Percentiles rank a stretch among this genome's conserved stretches.
phyloP scores from a whole-genome alignment of 2,797 vertebrate species.

The Oryzias dopingdopingensis region DNA sequence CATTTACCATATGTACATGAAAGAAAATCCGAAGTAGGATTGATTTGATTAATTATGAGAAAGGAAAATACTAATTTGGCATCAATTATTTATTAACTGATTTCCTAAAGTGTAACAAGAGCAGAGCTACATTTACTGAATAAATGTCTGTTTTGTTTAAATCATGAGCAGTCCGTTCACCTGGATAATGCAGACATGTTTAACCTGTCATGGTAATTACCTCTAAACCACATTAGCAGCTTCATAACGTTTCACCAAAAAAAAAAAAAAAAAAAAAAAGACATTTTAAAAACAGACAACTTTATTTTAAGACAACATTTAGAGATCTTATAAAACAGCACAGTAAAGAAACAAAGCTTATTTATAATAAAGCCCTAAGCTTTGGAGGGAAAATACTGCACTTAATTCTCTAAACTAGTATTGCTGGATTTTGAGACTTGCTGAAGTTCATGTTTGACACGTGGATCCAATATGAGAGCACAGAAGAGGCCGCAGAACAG shows the following conservation, averaged over 20 bases:
- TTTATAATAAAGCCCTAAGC: constrained; percentile 57
- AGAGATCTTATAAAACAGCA: constrained; percentile 68
- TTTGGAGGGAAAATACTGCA: constrained; percentile 56
- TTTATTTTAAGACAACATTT: constrained; percentile 71
- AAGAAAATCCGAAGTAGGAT: too few species aligned
- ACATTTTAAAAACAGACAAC: constrained; percentile 55
- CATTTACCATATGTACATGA: too few species aligned
- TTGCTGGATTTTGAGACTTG: constrained; percentile 31
- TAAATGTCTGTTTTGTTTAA: too few species aligned
- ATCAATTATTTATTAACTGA: too few species aligned
- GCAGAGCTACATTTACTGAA: too few species aligned
- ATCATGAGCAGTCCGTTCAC: too few species aligned
- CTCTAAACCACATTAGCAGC: not conserved
- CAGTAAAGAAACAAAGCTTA: constrained; percentile 61
- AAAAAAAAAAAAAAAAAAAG: not conserved
- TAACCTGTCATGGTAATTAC: not conserved
- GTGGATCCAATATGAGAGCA: constrained; percentile 33
- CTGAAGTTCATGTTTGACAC: not conserved
- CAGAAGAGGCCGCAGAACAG: constrained; percentile 26
- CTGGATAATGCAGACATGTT: not conserved
- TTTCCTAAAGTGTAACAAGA: not conserved
- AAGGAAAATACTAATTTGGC: too few species aligned
- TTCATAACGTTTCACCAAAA: not conserved
- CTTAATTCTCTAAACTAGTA: constrained; percentile 56
- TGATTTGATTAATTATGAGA: too few species aligned